phyloP scores from a whole-genome alignment of 1,140 invertebrate species.

The Sitodiplosis mosellana region DNA sequence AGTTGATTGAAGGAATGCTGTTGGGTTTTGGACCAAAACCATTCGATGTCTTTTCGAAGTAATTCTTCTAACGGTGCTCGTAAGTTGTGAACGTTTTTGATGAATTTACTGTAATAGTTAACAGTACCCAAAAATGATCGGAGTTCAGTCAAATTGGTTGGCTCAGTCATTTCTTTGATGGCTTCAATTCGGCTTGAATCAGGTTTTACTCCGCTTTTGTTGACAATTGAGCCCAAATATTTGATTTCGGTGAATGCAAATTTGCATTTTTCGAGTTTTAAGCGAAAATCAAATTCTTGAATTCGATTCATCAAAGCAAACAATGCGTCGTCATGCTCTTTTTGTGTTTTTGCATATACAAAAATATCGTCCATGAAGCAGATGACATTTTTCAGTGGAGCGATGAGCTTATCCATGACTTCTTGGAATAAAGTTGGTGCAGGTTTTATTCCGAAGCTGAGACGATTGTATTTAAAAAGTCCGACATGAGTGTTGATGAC shows the following conservation, averaged over 20 bases:
- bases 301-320: not conserved
- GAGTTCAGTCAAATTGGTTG: not conserved
- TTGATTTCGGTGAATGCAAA: conserved; percentile 2
- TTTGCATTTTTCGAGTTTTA: not conserved
- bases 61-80: not conserved
- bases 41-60: too few species aligned
- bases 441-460: too few species aligned
- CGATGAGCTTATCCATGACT: too few species aligned
- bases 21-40: too few species aligned
- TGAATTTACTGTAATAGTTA: not conserved
- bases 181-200: conserved; percentile 7
- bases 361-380: too few species aligned
- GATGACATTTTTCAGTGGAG: too few species aligned
- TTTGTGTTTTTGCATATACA: too few species aligned
- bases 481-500: too few species aligned
- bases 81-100: not conserved
- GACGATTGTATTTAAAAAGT: too few species aligned
- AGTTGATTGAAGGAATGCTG: too few species aligned
- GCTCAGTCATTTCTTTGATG: not conserved
- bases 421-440: too few species aligned
- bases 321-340: too few species aligned
- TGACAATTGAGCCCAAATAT: conserved; percentile 8
- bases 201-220: conserved; percentile 6
- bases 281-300: not conserved
- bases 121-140: not conserved